Base-by-base conservation (phyloP, 2,888 invertebrate genomes). In the Lepidochitona cinerea region DNA sequence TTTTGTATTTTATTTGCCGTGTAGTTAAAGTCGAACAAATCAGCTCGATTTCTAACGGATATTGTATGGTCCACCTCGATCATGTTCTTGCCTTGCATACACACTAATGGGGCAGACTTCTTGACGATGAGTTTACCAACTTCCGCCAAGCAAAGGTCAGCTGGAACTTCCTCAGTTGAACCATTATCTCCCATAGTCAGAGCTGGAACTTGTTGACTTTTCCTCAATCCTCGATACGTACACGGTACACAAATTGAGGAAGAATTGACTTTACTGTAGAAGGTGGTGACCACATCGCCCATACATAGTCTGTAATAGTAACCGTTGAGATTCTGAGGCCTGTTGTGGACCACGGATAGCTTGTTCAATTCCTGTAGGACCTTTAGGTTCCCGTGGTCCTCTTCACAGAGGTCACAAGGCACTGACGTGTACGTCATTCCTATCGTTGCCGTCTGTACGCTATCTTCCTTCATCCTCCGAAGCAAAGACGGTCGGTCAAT, bases 241-340 rank as follows among this genome's bases (percentile, higher is more conserved):
- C 87, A 87, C 12, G 87, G 87, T 23, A 87, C 86, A 71, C 87
- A 87, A 36, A 87, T 85, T 67, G 85, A 85, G 59, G 86, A 81
- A 2, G 86, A 85, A 76, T 84, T 86, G 23, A 87, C 85, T 53
- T 81, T 81, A 74, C 85, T 86, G 79, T 86, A 81, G 72, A 86
- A 87, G 49, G 85, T 82, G 37, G 86, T 87, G 71, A 87, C 84
- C 37, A 87, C 81, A 37, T 84, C 80, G 37, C 86, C 85, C 18
- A 84, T 82, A 71, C 79, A 76, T 52, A 87, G 75, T 26, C 81
- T 35, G 81, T 85, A 87, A 73, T 80, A 87, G 36, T 81, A 80
- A n/a, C 77, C 76, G 41, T 83, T 77, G 33, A 81, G 78, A 18
- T 74, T 64, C 18, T 72, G 70, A 7, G 86, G 86, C 65, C 85